Base-by-base conservation (phyloP, 2,888 invertebrate species). In the Clunio marinus region DNA sequence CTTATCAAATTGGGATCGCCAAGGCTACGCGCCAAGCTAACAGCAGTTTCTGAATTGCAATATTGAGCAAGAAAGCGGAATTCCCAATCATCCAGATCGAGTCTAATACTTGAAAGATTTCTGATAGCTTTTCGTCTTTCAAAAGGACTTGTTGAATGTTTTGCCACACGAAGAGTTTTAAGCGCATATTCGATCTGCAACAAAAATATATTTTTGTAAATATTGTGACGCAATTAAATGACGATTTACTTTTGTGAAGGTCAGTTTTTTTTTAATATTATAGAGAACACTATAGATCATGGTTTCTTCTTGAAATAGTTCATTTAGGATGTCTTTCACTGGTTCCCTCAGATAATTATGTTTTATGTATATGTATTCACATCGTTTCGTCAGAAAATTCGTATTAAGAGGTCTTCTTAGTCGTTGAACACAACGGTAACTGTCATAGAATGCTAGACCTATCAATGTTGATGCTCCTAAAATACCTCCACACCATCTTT, bases 11-110 rank as follows among this genome's bases (percentile, higher is more conserved):
- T 58, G 1, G 83, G 77, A 77, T 93, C 89, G 1, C 84, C 86
- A 45, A 85, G 84, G 1, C 86, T 85, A 72, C 93, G 82, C 0
- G 94, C 93, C 63, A 95, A 80, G 1, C 88, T 85, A 1, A 92
- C 85, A 1, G 91, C 88, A 0, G 91, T 91, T 72, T 84, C 81
- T 57, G 85, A 83, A 79, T 92, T 89, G 72, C 90, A 83, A 71
- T 88, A 87, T 78, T 92, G 91, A 3, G 93, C 90, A 70, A 94
- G 81, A 73, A 88, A 86, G 65, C 83, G 80, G 74, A 85, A 90
- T 73, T 91, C 84, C 85, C 85, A 85, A 69, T 79, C 78, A 13
- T 66, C 57, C 2, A 67, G 20, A 20, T 68, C 58, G 8, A 66
- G 55, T n/a, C 46, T 51, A 15, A 20, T 4, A 41, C 15, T 45